A percentile compares a stretch with the other conserved stretches of the same genome.
These are phyloP conservation scores for Muscicapa striata DNA, from an alignment of 2,797 vertebrate species.

Conservation along the genomic window DNA sequence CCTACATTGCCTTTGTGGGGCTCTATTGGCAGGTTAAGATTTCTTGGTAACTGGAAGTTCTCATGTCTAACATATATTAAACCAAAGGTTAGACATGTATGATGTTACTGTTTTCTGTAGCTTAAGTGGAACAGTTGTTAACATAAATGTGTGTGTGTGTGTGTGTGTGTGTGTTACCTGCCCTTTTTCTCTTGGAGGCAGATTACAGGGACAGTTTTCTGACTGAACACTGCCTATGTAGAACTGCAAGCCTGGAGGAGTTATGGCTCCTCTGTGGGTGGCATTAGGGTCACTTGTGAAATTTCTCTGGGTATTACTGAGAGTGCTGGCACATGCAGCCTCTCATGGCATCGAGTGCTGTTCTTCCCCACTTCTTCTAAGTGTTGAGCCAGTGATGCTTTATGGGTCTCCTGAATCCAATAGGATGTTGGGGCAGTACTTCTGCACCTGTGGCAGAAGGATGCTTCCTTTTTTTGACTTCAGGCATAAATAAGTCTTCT, in stretches of 20 bases:
- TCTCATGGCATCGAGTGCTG: not conserved
- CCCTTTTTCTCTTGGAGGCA: not conserved
- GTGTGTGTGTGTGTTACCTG: not conserved
- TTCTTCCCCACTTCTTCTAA: not conserved
- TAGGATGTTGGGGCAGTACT: not conserved
- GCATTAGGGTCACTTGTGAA: not conserved
- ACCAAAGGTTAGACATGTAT: not conserved
- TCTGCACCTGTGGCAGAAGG: not conserved
- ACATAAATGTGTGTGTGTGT: not conserved
- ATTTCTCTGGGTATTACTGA: not conserved
- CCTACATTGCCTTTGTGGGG: not conserved
- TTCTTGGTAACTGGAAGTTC: not conserved
- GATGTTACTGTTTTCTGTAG: not conserved
- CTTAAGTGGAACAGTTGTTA: not conserved
- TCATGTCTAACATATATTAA: not conserved
- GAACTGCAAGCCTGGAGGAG: not conserved
- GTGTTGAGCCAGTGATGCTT: not conserved
- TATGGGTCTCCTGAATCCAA: not conserved
- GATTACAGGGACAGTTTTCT: not conserved
- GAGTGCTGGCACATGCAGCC: not conserved
- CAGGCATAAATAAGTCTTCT: not conserved
- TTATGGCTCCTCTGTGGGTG: not conserved
- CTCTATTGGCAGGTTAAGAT: not conserved
- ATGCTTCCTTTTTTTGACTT: not conserved
- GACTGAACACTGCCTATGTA: not conserved